Evolutionary conservation across 2,888 invertebrate species (phyloP), one percentile per base, ranked within the genome.

Genomic region (Orgyia antiqua): DNA sequence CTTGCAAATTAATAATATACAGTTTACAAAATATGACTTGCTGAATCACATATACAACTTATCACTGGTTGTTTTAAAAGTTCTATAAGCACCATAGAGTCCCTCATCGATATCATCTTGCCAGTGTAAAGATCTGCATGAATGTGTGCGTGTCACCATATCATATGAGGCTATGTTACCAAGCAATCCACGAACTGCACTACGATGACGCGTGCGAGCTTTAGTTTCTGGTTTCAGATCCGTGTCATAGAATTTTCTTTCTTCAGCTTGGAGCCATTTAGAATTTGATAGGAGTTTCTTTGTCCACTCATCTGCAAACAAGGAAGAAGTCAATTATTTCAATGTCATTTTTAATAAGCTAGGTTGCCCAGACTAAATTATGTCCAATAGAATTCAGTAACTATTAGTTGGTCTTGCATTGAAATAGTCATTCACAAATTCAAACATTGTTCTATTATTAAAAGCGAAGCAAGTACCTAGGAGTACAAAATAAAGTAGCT

Each of bases 201-300:
- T 79, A 5, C 63, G 61, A 33, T 78, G 76, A 0, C 71, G 55
- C 0, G 62, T 60, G 7, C 68, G 58, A 0, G 56, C 35, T 1
- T 60, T 51, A 0, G 49, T 23, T 33, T 75, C 78, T 2, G 82
- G 82, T 13, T 71, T 77, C 1, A 86, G 42, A 29, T 78, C 80
- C n/a, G 84, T 83, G 13, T 76, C 68, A 55, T 80, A 83, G 47
- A 68, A 83, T 31, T 63, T 72, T 3, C 71, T 57, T 24, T 93
- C 92, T 60, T 93, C 92, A 13, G 84, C 84, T 56, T 89, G 86
- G 47, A 93, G 91, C 93, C 93, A 93, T 31, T 91, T 90, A 13
- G 89, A 87, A 57, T 92, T 90, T 17, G 70, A 89, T 27, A 91
- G 87, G 3, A 93, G 68, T 51, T 91, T 92, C 51, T 92, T 89